Percentiles rank a stretch among this genome's conserved stretches.
These are phyloP conservation scores for Zaprionus tsacasi DNA, from an alignment of 1,140 invertebrate species.

Conservation along the genomic window DNA sequence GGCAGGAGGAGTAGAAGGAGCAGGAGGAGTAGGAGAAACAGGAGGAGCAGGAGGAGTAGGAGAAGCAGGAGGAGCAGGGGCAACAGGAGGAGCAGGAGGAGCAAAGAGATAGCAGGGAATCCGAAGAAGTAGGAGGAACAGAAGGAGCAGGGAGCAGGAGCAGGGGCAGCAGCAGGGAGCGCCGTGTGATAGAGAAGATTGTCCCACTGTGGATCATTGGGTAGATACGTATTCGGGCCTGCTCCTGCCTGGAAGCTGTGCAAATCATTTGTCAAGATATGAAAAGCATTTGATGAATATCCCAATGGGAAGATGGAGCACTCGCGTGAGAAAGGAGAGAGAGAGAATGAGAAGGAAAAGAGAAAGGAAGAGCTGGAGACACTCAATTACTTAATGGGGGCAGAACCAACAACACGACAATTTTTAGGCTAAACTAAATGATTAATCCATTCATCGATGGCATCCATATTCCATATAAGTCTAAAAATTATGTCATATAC, in stretches of 20 bases:
- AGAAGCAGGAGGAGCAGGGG: too few relatives aligned
- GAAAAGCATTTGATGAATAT: conserved; percentile 22
- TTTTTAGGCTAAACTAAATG: conserved; percentile 1
- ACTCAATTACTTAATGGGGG: conserved; percentile 2
- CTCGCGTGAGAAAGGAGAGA: neutral
- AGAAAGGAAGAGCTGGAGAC: neutral
- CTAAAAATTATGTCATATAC: too few relatives aligned
- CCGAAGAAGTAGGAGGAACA: too few relatives aligned
- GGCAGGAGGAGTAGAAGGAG: neutral
- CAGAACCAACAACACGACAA: neutral
- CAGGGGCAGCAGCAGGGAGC: neutral
- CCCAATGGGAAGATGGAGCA: neutral
- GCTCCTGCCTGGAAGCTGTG: conserved; percentile 16
- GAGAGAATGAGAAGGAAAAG: neutral
- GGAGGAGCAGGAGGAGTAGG: neutral
- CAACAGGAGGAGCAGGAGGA: too few relatives aligned
- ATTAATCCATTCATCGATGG: conserved; percentile 2
- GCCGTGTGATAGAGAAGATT: neutral
- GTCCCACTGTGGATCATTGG: conserved; percentile 31
- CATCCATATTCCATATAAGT: too few relatives aligned
- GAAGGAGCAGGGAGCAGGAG: neutral
- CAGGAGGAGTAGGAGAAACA: neutral
- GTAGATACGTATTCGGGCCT: conserved; percentile 8
- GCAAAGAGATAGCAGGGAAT: neutral
- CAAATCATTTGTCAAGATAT: conserved; percentile 41